phyloP scores from a whole-genome alignment of 2,797 vertebrate species.

The Holocentrus rufus region DNA sequence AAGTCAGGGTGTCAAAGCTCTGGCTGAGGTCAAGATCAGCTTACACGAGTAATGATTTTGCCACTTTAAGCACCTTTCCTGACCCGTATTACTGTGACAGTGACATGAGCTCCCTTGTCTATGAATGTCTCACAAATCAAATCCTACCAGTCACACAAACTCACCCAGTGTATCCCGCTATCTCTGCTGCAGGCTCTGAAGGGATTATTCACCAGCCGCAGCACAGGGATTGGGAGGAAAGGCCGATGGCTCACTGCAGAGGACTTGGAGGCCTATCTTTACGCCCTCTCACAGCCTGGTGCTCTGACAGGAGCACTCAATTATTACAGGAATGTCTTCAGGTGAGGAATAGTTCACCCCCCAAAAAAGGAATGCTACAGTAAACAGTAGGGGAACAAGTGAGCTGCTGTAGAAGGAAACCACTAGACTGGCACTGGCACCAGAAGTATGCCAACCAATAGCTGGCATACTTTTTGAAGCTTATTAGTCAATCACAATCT shows the following conservation, averaged over 20 bases:
- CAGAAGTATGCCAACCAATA: too few relatives aligned
- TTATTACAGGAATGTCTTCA: constrained; percentile 96
- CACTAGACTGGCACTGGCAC: too few relatives aligned
- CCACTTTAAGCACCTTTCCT: constrained; percentile 12
- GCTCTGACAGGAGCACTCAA: constrained; percentile 95
- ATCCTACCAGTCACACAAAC: constrained; percentile 11
- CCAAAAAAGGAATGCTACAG: not conserved
- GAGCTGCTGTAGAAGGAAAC: too few relatives aligned
- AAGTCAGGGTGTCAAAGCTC: constrained; percentile 20
- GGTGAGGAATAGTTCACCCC: constrained; percentile 74
- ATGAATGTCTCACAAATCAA: constrained; percentile 17
- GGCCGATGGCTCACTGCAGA: constrained; percentile 90
- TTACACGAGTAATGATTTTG: constrained; percentile 15
- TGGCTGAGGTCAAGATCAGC: constrained; percentile 14
- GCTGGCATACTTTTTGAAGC: too few relatives aligned
- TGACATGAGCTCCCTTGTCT: constrained; percentile 20
- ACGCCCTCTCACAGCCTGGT: constrained; percentile 95
- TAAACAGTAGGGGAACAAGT: too few relatives aligned
- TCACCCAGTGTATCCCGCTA: constrained; percentile 19
- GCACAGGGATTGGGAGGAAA: constrained; percentile 91
- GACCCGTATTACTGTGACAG: constrained; percentile 21
- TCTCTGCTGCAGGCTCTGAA: constrained; percentile 86
- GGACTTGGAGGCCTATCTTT: constrained; percentile 95
- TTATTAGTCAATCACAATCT: too few relatives aligned
- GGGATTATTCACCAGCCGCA: constrained; percentile 92